Evolutionary conservation across 2,888 invertebrate species (phyloP), one percentile per base, ranked within the genome.

Genomic region (Chrysotoxum bicinctum): DNA sequence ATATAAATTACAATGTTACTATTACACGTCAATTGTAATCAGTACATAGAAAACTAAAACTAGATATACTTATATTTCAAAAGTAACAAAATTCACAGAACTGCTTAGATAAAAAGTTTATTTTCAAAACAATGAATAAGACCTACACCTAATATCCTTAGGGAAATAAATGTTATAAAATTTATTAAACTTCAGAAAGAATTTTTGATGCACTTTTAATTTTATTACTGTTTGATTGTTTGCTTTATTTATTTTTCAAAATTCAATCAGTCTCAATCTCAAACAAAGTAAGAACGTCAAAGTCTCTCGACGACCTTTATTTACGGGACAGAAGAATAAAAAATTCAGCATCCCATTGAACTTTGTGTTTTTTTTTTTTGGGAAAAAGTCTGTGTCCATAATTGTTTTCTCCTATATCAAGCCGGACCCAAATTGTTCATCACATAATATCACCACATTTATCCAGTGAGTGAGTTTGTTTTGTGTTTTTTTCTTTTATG

Each of bases 401-500:
- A 35, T 58, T 35, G 16, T n/a, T 30, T 54, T 30, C 10, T 5
- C 52, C 26, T 26, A 30, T 52, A 16, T 10, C 14, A 21, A 14
- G 14, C 19, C 21, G 35, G n/a, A 43, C 26, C 60, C 4, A 26
- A 16, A 26, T 62, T 26, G 2, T 23, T n/a, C 45, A 45, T 64
- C n/a, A 64, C 26, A 48, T 12, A 30, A 43, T 10, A 62, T 19
- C 64, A 32, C 1, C 66, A 50, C 32, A 35, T 66, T 32, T 19
- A 8, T 21, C 21, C 32, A 21, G 12, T n/a, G 3, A 21, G 14
- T 37, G 14, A 50, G 35, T 66, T 37, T 30, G 3, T 19, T 19
- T 23, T 10, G 2, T 62, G 2, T 43, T 64, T 32, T 64, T 45
- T 62, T 30, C 30, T 64, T 45, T 62, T 30, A 45, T 64, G 62